Base-by-base conservation (phyloP, 2,797 vertebrate species). In the Arvicola amphibius region DNA sequence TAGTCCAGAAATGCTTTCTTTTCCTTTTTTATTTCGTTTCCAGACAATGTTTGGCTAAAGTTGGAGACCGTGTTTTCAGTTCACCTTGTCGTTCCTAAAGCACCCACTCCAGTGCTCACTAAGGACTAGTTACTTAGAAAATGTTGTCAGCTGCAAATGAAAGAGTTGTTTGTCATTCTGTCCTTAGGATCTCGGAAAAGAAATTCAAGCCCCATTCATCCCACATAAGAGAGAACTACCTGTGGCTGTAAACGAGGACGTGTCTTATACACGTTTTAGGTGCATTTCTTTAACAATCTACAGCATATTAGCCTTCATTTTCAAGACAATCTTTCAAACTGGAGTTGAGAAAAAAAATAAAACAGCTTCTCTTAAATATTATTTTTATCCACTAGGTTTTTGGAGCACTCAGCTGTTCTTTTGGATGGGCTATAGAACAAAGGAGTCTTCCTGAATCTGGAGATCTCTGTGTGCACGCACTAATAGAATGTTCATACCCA, bases 31-130 rank as follows among this genome's bases (percentile, higher is more conserved):
- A n/a, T 86, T 95, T 94, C 78, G 83, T 32, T 87, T 90, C 43
- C 65, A 86, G 56, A 71, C 53, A 83, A 16, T 53, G 69, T 43
- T 37, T 76, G 90, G 53, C 95, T 43, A 88, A 88, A 78, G n/a
- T 90, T 40, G 74, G 67, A 95, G 81, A 59, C 32, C 13, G 40
- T 29, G 13, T 61, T 48, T 89, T 76, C 37, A 85, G 6, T 69
- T 96, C 90, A 94, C 56, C 67, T 96, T 86, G 46, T 37, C n/a
- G 2, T 86, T 92, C 32, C 67, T 40, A 88, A 77, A 93, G 23
- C 16, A 74, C 48, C 76, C 93, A 51, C 78, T 63, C 76, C 17
- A 90, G 53, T n/a, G 48, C 6, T 88, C 63, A 78, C 71, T 32
- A 88, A 14, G 78, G 32, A 94, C 21, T 1, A 94, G 80, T 1